phyloP scores from a whole-genome alignment of 2,888 invertebrate species.

The Lordiphosa andalusiaca region DNA sequence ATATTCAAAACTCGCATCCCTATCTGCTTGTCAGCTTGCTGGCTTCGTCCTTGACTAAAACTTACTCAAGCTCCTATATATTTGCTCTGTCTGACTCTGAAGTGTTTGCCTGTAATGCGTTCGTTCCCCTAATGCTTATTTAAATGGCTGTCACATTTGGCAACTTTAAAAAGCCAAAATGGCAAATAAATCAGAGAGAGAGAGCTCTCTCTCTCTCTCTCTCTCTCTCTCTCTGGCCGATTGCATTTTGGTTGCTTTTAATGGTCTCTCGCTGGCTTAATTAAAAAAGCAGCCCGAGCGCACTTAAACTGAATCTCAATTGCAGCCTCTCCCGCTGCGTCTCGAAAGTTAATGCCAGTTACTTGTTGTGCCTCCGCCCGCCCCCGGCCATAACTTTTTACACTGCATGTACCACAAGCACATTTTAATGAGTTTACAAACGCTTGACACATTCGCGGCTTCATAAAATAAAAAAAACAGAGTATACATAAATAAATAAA shows the following conservation, averaged over 20 bases:
- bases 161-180: slow-evolving; percentile 54
- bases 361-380: background rate
- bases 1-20: no score
- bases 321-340: background rate
- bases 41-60: slow-evolving; percentile 49
- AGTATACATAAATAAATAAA: slow-evolving; percentile 24
- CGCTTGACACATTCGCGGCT: slow-evolving; percentile 69
- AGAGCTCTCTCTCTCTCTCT: no score
- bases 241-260: slow-evolving; percentile 22
- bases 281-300: slow-evolving; percentile 49
- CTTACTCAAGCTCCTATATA: slow-evolving; percentile 29
- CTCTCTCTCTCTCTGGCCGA: slow-evolving; percentile 28
- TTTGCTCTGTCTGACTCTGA: slow-evolving; percentile 55
- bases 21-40: background rate
- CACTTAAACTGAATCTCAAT: slow-evolving; percentile 9
- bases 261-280: slow-evolving; percentile 38
- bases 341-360: slow-evolving; percentile 33
- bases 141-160: slow-evolving; percentile 65
- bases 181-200: slow-evolving; percentile 51
- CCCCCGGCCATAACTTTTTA: slow-evolving; percentile 62
- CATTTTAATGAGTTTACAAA: slow-evolving; percentile 72
- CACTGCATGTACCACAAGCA: slow-evolving; percentile 42
- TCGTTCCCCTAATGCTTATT: slow-evolving; percentile 56
- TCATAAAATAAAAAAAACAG: slow-evolving; percentile 54
- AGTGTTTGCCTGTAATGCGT: slow-evolving; percentile 61